A percentile compares a stretch with the other conserved stretches of the same genome.
These are phyloP conservation scores for Clarias pachynema DNA, from an alignment of 2,797 vertebrate species.

Conservation along the genomic window DNA sequence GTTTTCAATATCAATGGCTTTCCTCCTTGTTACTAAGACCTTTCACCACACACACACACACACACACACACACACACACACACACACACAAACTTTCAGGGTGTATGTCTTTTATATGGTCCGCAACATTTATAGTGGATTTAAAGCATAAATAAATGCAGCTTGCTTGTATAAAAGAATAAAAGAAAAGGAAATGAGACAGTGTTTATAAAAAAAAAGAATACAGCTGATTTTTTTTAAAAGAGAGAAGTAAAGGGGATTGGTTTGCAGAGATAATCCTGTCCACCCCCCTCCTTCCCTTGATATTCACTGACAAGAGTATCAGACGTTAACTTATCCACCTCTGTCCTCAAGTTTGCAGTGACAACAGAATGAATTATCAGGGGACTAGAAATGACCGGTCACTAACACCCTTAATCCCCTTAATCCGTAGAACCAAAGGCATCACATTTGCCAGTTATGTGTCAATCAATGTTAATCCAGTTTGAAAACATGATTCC, in stretches of 20 bases:
- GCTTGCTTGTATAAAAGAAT: not conserved
- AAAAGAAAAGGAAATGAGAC: conserved; percentile 17
- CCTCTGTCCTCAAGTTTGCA: conserved; percentile 41
- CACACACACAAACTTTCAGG: not conserved
- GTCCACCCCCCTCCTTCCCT: conserved; percentile 1
- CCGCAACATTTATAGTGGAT: not conserved
- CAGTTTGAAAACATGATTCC: conserved; percentile 58
- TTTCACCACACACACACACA: not conserved
- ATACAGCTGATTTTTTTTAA: not conserved
- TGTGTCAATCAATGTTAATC: conserved; percentile 66
- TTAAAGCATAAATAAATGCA: not conserved
- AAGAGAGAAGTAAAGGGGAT: not conserved
- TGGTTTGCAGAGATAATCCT: conserved; percentile 33
- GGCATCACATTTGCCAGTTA: conserved; percentile 57
- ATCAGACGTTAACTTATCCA: conserved; percentile 42
- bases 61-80: not conserved
- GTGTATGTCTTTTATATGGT: not conserved
- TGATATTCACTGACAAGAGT: conserved; percentile 20
- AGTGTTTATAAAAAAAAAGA: not conserved
- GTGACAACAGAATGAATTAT: conserved; percentile 44
- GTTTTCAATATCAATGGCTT: conserved; percentile 57
- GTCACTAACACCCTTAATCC: conserved; percentile 63
- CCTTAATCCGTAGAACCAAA: conserved; percentile 57
- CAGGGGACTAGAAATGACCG: conserved; percentile 47
- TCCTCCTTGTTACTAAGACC: conserved; percentile 9